Conservation (phyloP, 2,888 invertebrate genomes). For the Orgyia antiqua region DNA sequence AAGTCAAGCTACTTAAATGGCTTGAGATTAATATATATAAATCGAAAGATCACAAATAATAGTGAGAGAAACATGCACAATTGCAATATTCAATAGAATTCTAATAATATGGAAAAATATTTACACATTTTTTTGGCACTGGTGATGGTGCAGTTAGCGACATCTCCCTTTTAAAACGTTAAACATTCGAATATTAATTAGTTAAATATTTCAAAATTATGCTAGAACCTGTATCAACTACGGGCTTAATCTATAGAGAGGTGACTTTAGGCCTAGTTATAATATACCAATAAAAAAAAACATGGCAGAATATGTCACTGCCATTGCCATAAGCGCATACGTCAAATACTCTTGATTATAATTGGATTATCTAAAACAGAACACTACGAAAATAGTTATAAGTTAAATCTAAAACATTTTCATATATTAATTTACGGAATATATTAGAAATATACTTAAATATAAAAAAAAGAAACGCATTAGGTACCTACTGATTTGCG, state of each 20-base stretch:
- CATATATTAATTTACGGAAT: neutral
- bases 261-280: conserved; percentile 66
- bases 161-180: conserved; percentile 47
- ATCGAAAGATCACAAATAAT: conserved; percentile 26
- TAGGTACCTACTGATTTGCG: conserved; percentile 1
- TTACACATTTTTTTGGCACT: conserved; percentile 70
- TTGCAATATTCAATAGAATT: conserved; percentile 39
- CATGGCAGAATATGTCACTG: too few species aligned
- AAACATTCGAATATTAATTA: conserved; percentile 40
- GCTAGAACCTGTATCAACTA: conserved; percentile 65
- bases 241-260: conserved; percentile 62
- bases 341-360: too few species aligned
- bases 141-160: conserved; percentile 56
- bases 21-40: conserved; percentile 18
- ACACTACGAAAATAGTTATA: neutral
- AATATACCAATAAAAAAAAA: conserved; percentile 19
- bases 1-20: too few species aligned
- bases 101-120: conserved; percentile 52
- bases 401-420: neutral
- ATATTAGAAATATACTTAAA: neutral
- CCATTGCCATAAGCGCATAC: conserved; percentile 6
- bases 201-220: conserved; percentile 57
- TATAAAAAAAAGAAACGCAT: conserved; percentile 5
- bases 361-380: neutral
- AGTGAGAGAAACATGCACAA: conserved; percentile 29